A percentile compares a stretch with the other conserved stretches of the same genome.
These are phyloP conservation scores for Melanargia galathea DNA, from an alignment of 2,888 invertebrate species.

Conservation along the genomic window DNA sequence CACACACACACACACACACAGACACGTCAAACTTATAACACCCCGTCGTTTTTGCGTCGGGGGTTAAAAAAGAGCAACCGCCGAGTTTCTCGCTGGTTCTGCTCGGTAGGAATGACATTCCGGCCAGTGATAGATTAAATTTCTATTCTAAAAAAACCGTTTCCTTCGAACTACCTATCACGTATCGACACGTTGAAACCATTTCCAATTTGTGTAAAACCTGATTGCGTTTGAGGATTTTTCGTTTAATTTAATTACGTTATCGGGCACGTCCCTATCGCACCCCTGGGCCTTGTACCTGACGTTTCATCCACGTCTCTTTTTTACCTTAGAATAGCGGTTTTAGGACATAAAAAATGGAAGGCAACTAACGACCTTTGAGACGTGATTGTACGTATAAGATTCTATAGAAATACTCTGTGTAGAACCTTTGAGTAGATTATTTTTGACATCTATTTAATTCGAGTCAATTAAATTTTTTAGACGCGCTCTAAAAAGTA, in stretches of 20 bases:
- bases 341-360: slow-evolving; percentile 2
- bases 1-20: no score
- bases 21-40: no score
- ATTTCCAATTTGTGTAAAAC: slow-evolving; percentile 21
- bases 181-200: slow-evolving; percentile 16
- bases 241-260: slow-evolving; percentile 24
- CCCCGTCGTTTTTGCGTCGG: no score
- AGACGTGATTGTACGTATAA: slow-evolving; percentile 1
- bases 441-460: no score
- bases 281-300: slow-evolving; percentile 15
- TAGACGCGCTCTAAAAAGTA: no score
- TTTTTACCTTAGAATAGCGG: slow-evolving; percentile 19
- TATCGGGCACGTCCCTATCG: slow-evolving; percentile 23
- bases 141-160: neutral
- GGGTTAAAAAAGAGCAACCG: no score
- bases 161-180: neutral
- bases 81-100: no score
- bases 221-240: slow-evolving; percentile 15
- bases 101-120: no score
- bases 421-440: no score
- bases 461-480: no score
- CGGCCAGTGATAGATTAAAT: no score
- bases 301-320: slow-evolving; percentile 15
- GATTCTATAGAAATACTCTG: neutral
- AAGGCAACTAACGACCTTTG: slow-evolving; percentile 4